Conservation (phyloP, 1,140 invertebrate species). For the Papilio aristodemus region DNA sequence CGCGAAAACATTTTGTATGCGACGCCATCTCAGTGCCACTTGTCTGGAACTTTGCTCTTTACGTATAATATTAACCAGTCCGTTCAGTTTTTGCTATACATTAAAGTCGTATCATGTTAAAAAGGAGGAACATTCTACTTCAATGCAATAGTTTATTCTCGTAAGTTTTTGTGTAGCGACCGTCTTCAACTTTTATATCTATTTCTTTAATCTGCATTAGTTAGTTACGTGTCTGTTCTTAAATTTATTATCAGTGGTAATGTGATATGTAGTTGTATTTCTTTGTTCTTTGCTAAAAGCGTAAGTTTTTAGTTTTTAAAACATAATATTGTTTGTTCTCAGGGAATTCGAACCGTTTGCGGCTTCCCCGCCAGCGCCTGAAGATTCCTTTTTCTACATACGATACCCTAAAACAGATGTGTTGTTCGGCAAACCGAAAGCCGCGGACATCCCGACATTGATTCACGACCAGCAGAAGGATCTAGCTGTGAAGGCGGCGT, state of each 20-base stretch:
- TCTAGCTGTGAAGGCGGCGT: constrained; percentile 45
- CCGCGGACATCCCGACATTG: constrained; percentile 44
- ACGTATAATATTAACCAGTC: constrained; percentile 38
- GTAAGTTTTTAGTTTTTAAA: neutral
- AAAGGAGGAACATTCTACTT: constrained; percentile 59
- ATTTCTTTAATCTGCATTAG: neutral
- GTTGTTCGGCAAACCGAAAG: constrained; percentile 59
- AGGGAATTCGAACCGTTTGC: constrained; percentile 86
- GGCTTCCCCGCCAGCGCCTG: constrained; percentile 85
- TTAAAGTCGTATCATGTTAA: constrained; percentile 48
- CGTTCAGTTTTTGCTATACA: constrained; percentile 1
- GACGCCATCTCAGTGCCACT: constrained; percentile 21
- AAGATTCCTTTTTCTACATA: constrained; percentile 86
- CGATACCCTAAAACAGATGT: constrained; percentile 80
- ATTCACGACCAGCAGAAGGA: constrained; percentile 51
- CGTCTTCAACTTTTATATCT: constrained; percentile 2
- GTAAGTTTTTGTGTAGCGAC: constrained; percentile 52
- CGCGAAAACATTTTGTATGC: constrained; percentile 36
- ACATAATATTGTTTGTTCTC: constrained; percentile 35
- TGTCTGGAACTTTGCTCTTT: constrained; percentile 4
- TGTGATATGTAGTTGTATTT: neutral
- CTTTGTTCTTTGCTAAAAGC: neutral
- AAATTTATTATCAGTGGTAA: constrained; percentile 16
- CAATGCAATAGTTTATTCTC: constrained; percentile 56
- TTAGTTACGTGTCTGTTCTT: neutral